phyloP scores from a whole-genome alignment of 2,797 vertebrate genomes.

The Podarcis lilfordi region DNA sequence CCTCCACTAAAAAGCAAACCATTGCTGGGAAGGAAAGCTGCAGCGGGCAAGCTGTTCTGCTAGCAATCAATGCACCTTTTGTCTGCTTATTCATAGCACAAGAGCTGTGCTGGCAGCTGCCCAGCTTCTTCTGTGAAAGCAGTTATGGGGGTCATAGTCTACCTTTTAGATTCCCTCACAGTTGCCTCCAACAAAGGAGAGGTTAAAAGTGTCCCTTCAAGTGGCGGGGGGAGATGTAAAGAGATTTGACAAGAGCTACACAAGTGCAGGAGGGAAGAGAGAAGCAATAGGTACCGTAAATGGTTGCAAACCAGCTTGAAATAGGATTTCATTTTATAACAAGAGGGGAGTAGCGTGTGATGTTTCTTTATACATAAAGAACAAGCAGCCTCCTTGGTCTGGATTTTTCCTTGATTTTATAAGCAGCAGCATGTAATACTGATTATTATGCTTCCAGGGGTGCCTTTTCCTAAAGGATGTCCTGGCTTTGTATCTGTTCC shows the following conservation, averaged over 20 bases:
- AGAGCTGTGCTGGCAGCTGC: background rate
- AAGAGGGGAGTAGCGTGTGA: background rate
- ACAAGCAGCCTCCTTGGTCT: background rate
- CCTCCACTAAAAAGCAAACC: conserved; percentile 3
- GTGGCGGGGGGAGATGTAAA: background rate
- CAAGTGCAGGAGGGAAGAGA: background rate
- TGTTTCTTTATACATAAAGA: background rate
- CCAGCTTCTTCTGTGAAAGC: background rate
- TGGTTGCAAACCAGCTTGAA: background rate
- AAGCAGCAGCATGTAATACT: background rate
- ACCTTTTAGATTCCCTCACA: background rate
- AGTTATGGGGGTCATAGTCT: background rate
- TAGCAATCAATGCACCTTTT: background rate
- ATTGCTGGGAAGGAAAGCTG: background rate
- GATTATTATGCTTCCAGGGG: background rate
- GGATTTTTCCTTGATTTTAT: background rate
- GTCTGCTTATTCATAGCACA: background rate
- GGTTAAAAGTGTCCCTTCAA: background rate
- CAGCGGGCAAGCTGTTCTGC: background rate
- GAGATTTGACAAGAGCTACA: background rate
- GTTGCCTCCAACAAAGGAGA: background rate
- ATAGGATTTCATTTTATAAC: background rate
- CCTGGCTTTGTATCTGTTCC: background rate
- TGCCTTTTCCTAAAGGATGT: background rate
- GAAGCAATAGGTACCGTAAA: background rate